A percentile compares a stretch with the other conserved stretches of the same genome.
Conservation (phyloP, 2,888 invertebrate species). For the Acanthosepion esculentum region DNA sequence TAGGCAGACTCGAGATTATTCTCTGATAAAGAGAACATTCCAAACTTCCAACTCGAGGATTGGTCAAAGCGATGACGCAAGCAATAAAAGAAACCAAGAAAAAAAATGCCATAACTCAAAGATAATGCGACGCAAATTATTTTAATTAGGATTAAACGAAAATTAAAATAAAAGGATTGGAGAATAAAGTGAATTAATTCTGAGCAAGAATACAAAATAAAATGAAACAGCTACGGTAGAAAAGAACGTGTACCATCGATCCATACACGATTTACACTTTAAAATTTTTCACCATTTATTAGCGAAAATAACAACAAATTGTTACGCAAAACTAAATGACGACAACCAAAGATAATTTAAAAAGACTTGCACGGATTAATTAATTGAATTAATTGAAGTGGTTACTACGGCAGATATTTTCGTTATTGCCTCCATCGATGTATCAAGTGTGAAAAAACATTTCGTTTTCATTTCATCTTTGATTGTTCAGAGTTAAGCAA, state of each 20-base stretch:
- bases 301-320: neutral
- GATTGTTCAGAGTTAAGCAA: neutral
- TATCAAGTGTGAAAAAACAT: neutral
- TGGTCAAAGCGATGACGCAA: neutral
- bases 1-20: neutral
- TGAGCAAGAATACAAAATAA: neutral
- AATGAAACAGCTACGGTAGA: neutral
- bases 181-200: neutral
- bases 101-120: neutral
- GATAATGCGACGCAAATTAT: neutral
- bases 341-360: neutral
- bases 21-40: neutral
- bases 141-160: constrained; percentile 15
- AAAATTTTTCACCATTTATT: no score
- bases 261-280: neutral
- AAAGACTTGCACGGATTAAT: neutral
- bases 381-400: neutral
- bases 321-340: neutral
- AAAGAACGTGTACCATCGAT: neutral
- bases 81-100: neutral
- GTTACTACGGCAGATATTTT: neutral
- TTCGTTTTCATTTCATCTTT: no score
- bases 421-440: neutral
- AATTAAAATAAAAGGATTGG: neutral
- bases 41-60: neutral